Conservation (phyloP, 2,113 vertebrate species). For the Furnarius figulus region DNA sequence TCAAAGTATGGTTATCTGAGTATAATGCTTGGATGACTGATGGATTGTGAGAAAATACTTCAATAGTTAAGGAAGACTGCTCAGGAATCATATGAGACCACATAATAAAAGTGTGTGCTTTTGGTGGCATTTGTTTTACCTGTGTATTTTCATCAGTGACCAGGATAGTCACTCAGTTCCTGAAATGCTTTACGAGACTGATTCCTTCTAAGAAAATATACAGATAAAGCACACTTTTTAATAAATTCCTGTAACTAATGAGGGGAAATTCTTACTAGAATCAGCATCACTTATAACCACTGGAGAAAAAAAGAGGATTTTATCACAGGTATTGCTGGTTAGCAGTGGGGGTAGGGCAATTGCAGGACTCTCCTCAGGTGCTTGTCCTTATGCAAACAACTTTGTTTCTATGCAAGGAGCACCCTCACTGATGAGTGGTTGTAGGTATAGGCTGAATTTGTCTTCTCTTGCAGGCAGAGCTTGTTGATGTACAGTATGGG, state of each 20-base stretch:
- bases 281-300: background rate
- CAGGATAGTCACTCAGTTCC: background rate
- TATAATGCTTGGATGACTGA: background rate
- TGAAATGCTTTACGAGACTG: background rate
- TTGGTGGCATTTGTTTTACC: background rate
- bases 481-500: conserved; percentile 90
- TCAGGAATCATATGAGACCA: background rate
- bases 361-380: background rate
- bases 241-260: background rate
- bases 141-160: background rate
- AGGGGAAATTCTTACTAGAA: background rate
- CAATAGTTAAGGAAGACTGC: background rate
- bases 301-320: background rate
- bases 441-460: background rate
- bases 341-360: background rate
- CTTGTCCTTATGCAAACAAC: fast-evolving
- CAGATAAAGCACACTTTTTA: background rate
- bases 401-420: background rate
- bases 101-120: background rate
- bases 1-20: background rate
- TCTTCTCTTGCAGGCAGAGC: conserved; percentile 79
- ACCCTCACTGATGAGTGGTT: background rate
- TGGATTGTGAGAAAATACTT: background rate
- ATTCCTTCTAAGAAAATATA: background rate
- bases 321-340: background rate